phyloP scores from a whole-genome alignment of 1,140 invertebrate species.

The Drosophila lini region DNA sequence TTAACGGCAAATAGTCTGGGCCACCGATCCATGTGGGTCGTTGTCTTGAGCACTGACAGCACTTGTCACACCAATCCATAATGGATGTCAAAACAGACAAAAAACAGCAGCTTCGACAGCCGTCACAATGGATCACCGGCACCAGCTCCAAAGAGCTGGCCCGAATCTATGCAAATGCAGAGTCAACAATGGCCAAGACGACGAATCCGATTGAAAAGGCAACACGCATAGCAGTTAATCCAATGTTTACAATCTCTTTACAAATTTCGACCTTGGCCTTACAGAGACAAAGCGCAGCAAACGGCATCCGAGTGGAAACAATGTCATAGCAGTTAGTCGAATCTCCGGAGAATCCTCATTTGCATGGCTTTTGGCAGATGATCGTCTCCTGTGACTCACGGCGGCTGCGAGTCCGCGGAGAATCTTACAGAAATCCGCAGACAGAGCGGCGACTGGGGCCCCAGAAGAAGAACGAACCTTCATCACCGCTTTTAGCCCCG shows the following conservation, averaged over 20 bases:
- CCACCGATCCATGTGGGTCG: slow-evolving; percentile 66
- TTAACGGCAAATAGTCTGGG: slow-evolving; percentile 65
- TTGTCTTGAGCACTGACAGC: slow-evolving; percentile 61
- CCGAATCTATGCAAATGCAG: slow-evolving; percentile 71
- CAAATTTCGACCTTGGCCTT: slow-evolving; percentile 80
- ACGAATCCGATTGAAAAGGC: slow-evolving; percentile 56
- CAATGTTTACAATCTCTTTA: slow-evolving; percentile 82
- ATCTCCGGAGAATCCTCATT: slow-evolving; percentile 8
- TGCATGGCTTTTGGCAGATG: slow-evolving; percentile 5
- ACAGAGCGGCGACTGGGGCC: slow-evolving; percentile 50
- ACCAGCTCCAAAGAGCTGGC: slow-evolving; percentile 25
- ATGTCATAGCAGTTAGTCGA: slow-evolving; percentile 74
- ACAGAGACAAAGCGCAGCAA: slow-evolving; percentile 73
- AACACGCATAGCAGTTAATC: slow-evolving; percentile 64
- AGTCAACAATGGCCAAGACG: slow-evolving; percentile 36
- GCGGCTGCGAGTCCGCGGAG: slow-evolving; percentile 3
- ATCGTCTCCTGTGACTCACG: slow-evolving; percentile 26
- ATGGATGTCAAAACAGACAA: slow-evolving; percentile 67
- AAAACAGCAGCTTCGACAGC: slow-evolving; percentile 31
- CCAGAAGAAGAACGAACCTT: slow-evolving; percentile 16
- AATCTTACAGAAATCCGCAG: slow-evolving; percentile 65
- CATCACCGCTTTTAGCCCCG: slow-evolving; percentile 21
- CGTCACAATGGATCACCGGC: slow-evolving; percentile 27
- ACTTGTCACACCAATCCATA: slow-evolving; percentile 80
- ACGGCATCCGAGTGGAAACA: slow-evolving; percentile 62